These are phyloP conservation scores for Agrotis ipsilon DNA, from an alignment of 2,888 invertebrate genomes.

Conservation along the genomic window DNA sequence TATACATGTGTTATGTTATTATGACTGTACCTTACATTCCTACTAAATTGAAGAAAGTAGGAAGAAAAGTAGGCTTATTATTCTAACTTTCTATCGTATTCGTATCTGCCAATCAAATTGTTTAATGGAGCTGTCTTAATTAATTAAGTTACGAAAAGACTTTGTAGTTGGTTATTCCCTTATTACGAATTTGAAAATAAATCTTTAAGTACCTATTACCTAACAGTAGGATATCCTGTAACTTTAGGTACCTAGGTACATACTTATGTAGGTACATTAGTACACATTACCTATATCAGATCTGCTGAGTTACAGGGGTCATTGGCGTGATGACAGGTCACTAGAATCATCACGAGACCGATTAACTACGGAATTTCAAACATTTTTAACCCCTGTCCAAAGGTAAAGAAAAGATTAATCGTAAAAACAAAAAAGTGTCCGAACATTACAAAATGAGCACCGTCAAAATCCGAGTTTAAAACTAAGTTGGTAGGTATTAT, in stretches of 20 bases:
- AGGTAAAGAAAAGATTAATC: background rate
- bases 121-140: too few species aligned
- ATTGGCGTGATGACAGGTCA: slow-evolving; percentile 1
- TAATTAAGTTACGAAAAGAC: background rate
- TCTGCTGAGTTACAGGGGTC: background rate
- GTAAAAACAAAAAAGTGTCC: background rate
- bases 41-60: too few species aligned
- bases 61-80: slow-evolving; percentile 3
- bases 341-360: background rate
- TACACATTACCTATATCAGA: too few species aligned
- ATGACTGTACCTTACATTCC: too few species aligned
- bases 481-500: background rate
- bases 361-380: background rate
- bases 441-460: background rate
- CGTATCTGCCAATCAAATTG: too few species aligned
- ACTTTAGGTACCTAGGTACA: background rate
- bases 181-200: background rate
- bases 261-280: too few species aligned
- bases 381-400: background rate
- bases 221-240: background rate
- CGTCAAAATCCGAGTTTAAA: background rate
- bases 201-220: background rate
- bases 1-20: background rate
- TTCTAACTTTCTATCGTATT: too few species aligned
- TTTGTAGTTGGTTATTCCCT: background rate